Evolutionary conservation across 1,140 invertebrate species (phyloP).

Genomic region (Acromyrmex echinatior): DNA sequence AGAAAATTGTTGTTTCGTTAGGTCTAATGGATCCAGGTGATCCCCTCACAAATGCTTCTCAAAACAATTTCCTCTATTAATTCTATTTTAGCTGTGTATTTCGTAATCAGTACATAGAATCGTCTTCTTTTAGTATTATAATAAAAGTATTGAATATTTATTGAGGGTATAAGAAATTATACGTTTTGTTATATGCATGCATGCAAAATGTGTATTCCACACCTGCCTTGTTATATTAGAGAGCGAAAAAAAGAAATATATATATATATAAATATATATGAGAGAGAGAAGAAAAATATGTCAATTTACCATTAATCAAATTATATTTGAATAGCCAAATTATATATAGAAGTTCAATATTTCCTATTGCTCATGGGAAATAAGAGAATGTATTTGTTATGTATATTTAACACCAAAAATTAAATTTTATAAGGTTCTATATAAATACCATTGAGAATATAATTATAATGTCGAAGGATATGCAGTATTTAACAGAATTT

Average conservation of each 20-base stretch:
- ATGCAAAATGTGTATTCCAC: conserved; percentile 67
- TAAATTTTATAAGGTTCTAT: conserved; percentile 19
- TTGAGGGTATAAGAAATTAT: conserved; percentile 50
- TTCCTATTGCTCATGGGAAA: conserved; percentile 64
- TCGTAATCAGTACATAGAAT: conserved; percentile 40
- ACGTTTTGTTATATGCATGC: conserved; percentile 45
- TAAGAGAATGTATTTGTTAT: conserved; percentile 54
- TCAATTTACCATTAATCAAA: conserved; percentile 80
- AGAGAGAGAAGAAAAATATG: conserved; percentile 66
- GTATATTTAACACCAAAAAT: conserved; percentile 15
- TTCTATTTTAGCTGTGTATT: conserved; percentile 54
- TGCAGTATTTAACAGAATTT: conserved; percentile 69
- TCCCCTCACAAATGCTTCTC: conserved; percentile 58
- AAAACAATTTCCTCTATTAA: conserved; percentile 46
- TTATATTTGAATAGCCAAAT: conserved; percentile 76
- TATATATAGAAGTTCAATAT: conserved; percentile 66
- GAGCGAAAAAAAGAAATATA: conserved; percentile 27
- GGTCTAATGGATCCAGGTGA: conserved; percentile 50
- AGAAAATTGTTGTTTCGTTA: conserved; percentile 61
- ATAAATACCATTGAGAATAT: conserved; percentile 52
- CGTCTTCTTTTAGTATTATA: conserved; percentile 55
- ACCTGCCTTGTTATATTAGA: conserved; percentile 71
- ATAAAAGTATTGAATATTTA: conserved; percentile 64
- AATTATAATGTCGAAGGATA: conserved; percentile 5
- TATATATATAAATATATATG: conserved; percentile 23